Evolutionary conservation across 2,113 vertebrate species (phyloP).

Genomic region (Sceloporus tristichus): DNA sequence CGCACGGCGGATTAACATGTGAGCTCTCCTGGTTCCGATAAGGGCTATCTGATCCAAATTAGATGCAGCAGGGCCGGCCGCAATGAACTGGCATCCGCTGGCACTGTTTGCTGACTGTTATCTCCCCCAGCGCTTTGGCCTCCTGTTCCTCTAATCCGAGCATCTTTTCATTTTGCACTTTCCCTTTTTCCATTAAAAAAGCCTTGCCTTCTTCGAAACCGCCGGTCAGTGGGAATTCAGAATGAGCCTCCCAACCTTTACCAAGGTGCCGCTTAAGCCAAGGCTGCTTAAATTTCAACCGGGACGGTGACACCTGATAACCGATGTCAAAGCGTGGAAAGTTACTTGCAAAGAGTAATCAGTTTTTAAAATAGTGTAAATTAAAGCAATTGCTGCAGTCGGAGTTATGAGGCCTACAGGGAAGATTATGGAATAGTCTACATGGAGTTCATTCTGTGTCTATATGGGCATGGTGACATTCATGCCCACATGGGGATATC

Average conservation of each 20-base stretch:
- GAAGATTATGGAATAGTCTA: too few species aligned
- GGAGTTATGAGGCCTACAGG: too few species aligned
- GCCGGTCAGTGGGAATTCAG: background rate
- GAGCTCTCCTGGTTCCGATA: constrained; percentile 14
- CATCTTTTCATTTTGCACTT: constrained; percentile 20
- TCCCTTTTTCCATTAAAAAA: constrained; percentile 23
- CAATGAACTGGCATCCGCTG: constrained; percentile 3
- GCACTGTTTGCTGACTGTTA: constrained; percentile 14
- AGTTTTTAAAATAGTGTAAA: too few species aligned
- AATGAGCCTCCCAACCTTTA: background rate
- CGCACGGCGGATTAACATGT: background rate
- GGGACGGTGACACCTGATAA: background rate
- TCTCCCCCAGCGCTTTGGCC: background rate
- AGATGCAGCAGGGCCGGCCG: background rate
- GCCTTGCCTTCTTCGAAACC: constrained; percentile 3
- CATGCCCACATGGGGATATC: too few species aligned
- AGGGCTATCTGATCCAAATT: constrained; percentile 21
- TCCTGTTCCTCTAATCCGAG: background rate
- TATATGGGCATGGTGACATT: too few species aligned
- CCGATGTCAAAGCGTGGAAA: background rate
- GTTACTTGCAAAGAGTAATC: background rate
- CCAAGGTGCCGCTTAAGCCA: background rate
- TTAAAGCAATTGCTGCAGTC: background rate
- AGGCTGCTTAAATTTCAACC: background rate
- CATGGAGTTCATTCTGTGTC: too few species aligned